Base-by-base conservation (phyloP, 2,888 invertebrate species). In the Ceraclea dissimilis region DNA sequence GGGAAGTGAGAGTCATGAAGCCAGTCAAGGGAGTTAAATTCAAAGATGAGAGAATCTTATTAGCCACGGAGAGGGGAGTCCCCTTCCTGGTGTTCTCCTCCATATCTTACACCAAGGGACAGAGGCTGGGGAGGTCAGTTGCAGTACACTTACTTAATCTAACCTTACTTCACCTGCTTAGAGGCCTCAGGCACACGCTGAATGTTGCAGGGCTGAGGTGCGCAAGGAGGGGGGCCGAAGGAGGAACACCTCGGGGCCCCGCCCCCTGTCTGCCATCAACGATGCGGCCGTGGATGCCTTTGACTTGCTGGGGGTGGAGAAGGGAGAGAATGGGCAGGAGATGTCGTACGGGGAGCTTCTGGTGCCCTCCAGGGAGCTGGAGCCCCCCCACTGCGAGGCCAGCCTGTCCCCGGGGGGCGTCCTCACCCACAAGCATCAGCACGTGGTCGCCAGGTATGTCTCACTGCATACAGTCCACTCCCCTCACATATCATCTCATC, bases 21-120 rank as follows among this genome's bases (percentile, higher is more conserved):
- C 79, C 82, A 16, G 74, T 77, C 21, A 84, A 81, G 71, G 81
- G 81, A 60, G 84, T 85, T 60, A 82, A 81, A 64, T 87, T 88
- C 66, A 83, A 80, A 67, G 87, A 90, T 70, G 90, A 91, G 68
- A 81, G 94, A 66, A 79, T 94, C 62, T 86, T 91, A 56, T 79
- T 95, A 72, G 85, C 90, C 39, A 86, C 91, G 51, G 76, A 83
- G 5, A 83, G 84, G 65, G 85, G 86, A 65, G 84, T 86, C 56
- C 94, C 95, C 33, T 88, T 93, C 74, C 80, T 88, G 64, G 79
- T 95, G 60, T 94, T 89, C 70, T 94, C 94, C 39, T 84, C 90
- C 54, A 82, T 95, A 68, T 92, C 94, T 33, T 93, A 91, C 69
- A 85, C 82, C 56, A 85, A 84, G 69, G 83, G 82, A 65, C 71